Evolutionary conservation across 2,113 vertebrate species (phyloP), one percentile per base, ranked within the genome.

Genomic region (Illadopsis cleaveri): DNA sequence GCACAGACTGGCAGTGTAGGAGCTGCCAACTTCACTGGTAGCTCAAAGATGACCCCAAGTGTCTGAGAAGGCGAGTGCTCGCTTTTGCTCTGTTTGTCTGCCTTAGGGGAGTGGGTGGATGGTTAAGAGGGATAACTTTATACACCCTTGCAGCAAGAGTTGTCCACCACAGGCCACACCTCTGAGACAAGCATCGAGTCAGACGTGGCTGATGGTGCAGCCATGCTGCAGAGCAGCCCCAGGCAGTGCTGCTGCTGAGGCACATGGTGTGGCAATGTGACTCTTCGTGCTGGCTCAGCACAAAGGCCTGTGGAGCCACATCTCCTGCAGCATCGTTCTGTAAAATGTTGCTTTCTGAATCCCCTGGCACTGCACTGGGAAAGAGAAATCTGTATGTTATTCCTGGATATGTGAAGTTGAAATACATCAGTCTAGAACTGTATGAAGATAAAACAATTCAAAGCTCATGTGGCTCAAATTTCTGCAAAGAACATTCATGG

Each of bases 201-300:
- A 42, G 61, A 15, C 6, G 15, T 57, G 47, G 31, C 21, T 3
- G 1, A 4, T 25, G 66, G 35, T 58, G 37, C 33, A 30, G 10
- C 44, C 7, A 0, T 18, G 38, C 48, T 93, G 71, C 72, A 69
- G 58, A 15, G 10, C 53, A 62, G 62, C 45, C 53, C 45, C 18
- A 21, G 50, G 19, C 72, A 48, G 69, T 22, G 64, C 68, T 66
- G 15, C 40, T 2, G 3, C 66, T 45, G 33, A 38, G 60, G 68
- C 50, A 5, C 6, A 1, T 16, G 5, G 4, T 22, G 15, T 51
- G 61, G 8, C 64, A 37, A 1, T 1, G 0, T 13, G 38, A 8
- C 11, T 24, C 47, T 38, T 69, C 4, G 0, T 15, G 21, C 72
- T 6, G 3, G 8, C 1, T 3, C 62, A 48, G 47, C 42, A 27